phyloP scores from a whole-genome alignment of 2,113 vertebrate genomes.

The Perccottus glenii region DNA sequence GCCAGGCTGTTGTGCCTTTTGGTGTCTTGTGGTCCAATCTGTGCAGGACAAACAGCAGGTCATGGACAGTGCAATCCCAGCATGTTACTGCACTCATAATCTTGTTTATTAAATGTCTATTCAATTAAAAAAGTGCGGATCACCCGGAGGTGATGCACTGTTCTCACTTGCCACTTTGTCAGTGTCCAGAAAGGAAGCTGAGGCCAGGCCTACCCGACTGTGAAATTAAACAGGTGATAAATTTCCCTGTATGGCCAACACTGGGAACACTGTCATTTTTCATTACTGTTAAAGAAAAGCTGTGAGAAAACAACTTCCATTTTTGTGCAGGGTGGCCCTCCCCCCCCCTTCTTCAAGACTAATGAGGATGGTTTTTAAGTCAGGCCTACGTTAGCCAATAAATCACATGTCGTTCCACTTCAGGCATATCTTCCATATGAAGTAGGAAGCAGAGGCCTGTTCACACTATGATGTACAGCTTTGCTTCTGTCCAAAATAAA shows the following conservation, averaged over 20 bases:
- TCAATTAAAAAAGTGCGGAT: slow-evolving; percentile 68
- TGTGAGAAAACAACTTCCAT: slow-evolving; percentile 71
- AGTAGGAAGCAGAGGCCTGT: slow-evolving; percentile 28
- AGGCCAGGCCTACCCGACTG: slow-evolving; percentile 72
- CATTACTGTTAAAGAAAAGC: slow-evolving; percentile 80
- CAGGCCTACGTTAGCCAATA: slow-evolving; percentile 60
- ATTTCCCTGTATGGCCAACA: slow-evolving; percentile 73
- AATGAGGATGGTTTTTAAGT: slow-evolving; percentile 76
- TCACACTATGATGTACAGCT: slow-evolving; percentile 39
- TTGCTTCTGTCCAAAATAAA: slow-evolving; percentile 33
- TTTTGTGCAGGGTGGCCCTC: slow-evolving; percentile 51
- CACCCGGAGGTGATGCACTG: slow-evolving; percentile 65
- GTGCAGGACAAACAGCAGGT: slow-evolving; percentile 6
- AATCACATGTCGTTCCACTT: slow-evolving; percentile 61
- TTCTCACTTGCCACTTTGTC: slow-evolving; percentile 71
- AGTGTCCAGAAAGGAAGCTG: slow-evolving; percentile 72
- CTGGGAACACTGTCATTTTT: slow-evolving; percentile 76
- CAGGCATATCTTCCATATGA: slow-evolving; percentile 60
- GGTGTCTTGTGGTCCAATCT: slow-evolving; percentile 21
- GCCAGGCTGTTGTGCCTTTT: slow-evolving; percentile 14
- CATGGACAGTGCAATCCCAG: slow-evolving; percentile 11
- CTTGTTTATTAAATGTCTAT: slow-evolving; percentile 76
- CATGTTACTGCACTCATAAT: slow-evolving; percentile 61
- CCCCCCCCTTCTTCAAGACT: slow-evolving; percentile 59
- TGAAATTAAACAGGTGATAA: slow-evolving; percentile 86